Conservation (phyloP, 2,888 invertebrate genomes). For the Dasypogon diadema region DNA sequence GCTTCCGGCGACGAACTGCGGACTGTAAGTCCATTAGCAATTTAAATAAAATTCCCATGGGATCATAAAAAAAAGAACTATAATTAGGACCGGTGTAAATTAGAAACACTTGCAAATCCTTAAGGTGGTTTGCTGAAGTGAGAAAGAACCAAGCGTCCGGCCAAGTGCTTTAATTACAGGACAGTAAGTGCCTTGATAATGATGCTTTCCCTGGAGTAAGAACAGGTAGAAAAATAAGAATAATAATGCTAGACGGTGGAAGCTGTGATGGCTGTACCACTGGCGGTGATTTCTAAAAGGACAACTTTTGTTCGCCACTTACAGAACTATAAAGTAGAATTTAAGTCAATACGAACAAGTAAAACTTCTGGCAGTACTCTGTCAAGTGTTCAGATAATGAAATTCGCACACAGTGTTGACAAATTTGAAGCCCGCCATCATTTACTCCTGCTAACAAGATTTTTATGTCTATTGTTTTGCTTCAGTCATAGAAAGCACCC, state of each 20-base stretch:
- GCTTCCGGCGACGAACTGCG: neutral
- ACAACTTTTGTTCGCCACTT: neutral
- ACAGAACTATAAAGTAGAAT: neutral
- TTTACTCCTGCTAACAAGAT: slow-evolving; percentile 14
- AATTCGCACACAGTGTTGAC: neutral
- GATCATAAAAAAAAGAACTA: slow-evolving; percentile 49
- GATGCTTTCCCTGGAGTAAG: neutral
- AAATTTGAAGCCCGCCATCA: slow-evolving; percentile 23
- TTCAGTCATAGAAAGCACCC: neutral
- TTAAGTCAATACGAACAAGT: neutral
- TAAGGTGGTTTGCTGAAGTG: neutral
- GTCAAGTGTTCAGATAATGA: neutral
- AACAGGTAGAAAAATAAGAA: neutral
- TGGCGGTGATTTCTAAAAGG: neutral
- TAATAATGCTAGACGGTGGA: no score
- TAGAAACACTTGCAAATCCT: slow-evolving; percentile 39
- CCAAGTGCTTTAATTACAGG: slow-evolving; percentile 11
- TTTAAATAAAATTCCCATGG: slow-evolving; percentile 41
- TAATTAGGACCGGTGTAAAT: slow-evolving; percentile 41
- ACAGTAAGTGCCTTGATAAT: slow-evolving; percentile 30
- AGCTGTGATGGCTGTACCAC: slow-evolving; percentile 2
- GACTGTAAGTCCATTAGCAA: slow-evolving; percentile 36
- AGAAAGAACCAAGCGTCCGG: neutral
- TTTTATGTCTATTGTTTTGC: slow-evolving; percentile 9
- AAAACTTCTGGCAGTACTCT: neutral